A percentile compares a stretch with the other conserved stretches of the same genome.
These are phyloP conservation scores for Sinhomidia bicolor DNA, from an alignment of 2,888 invertebrate species.

Conservation along the genomic window DNA sequence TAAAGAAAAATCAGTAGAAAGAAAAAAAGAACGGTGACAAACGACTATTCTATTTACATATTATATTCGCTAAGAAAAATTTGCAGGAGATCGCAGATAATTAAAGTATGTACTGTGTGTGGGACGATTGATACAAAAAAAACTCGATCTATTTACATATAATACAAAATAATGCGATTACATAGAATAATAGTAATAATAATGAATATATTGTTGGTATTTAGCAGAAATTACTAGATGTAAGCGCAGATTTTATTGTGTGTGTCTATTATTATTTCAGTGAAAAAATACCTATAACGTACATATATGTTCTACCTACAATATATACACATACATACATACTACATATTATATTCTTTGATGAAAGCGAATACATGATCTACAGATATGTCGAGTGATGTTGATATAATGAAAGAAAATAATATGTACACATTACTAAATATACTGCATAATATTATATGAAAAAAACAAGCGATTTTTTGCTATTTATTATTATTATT, in stretches of 20 bases:
- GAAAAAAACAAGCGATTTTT: background rate
- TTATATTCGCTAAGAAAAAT: background rate
- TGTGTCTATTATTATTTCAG: background rate
- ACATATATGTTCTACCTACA: background rate
- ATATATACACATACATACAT: background rate
- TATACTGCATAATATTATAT: background rate
- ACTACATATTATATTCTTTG: slow-evolving; percentile 31
- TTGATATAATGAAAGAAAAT: slow-evolving; percentile 32
- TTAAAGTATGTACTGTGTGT: background rate
- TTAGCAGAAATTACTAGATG: background rate
- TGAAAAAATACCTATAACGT: too few relatives aligned
- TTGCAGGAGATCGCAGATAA: background rate
- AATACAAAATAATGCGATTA: background rate
- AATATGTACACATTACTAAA: background rate
- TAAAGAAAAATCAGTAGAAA: background rate
- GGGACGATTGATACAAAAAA: background rate
- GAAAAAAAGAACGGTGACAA: background rate
- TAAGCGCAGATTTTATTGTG: background rate
- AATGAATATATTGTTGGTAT: background rate
- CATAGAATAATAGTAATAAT: background rate
- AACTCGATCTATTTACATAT: background rate
- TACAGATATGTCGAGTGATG: slow-evolving; percentile 6
- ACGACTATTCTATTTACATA: background rate
- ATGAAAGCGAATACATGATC: slow-evolving; percentile 49
- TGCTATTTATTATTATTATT: slow-evolving; percentile 27